Percentiles rank a stretch among this genome's conserved stretches.
phyloP scores from a whole-genome alignment of 1,140 invertebrate species.

The Drosophila leontia region DNA sequence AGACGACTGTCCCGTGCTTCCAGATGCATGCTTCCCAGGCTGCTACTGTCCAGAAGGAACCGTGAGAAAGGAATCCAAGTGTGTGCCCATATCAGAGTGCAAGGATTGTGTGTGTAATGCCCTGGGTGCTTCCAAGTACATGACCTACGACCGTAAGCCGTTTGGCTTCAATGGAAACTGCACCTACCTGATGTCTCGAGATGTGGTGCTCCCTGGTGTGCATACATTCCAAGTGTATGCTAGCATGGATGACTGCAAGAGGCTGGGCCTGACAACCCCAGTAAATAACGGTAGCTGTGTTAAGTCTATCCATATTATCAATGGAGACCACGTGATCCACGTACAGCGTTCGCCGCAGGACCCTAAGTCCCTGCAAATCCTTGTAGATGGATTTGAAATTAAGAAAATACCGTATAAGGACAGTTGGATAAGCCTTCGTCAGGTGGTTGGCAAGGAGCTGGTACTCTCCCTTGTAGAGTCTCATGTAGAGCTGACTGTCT shows the following conservation, averaged over 20 bases:
- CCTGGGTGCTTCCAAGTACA: conserved; percentile 89
- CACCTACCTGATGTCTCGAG: conserved; percentile 90
- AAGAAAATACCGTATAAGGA: conserved; percentile 86
- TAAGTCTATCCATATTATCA: conserved; percentile 87
- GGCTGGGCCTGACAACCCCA: conserved; percentile 50
- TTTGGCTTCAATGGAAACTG: conserved; percentile 91
- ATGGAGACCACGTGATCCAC: conserved; percentile 87
- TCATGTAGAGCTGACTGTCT: conserved; percentile 86
- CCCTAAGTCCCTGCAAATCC: conserved; percentile 48
- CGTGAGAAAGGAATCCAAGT: conserved; percentile 89
- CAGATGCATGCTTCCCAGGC: conserved; percentile 90
- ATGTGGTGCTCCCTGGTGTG: conserved; percentile 86
- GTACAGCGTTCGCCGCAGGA: conserved; percentile 84
- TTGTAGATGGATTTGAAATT: conserved; percentile 84
- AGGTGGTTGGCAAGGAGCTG: conserved; percentile 85
- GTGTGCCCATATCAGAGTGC: conserved; percentile 90
- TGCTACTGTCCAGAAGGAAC: conserved; percentile 93
- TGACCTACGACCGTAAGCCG: conserved; percentile 90
- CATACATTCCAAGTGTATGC: conserved; percentile 87
- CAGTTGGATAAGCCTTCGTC: conserved; percentile 86
- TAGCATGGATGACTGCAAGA: conserved; percentile 79
- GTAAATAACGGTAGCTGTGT: conserved; percentile 63
- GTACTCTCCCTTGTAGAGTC: conserved; percentile 85
- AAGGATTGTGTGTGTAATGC: conserved; percentile 91
- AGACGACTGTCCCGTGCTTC: conserved; percentile 87